Base-by-base conservation (phyloP, 1,140 invertebrate genomes). In the Drosophila repletoides region DNA sequence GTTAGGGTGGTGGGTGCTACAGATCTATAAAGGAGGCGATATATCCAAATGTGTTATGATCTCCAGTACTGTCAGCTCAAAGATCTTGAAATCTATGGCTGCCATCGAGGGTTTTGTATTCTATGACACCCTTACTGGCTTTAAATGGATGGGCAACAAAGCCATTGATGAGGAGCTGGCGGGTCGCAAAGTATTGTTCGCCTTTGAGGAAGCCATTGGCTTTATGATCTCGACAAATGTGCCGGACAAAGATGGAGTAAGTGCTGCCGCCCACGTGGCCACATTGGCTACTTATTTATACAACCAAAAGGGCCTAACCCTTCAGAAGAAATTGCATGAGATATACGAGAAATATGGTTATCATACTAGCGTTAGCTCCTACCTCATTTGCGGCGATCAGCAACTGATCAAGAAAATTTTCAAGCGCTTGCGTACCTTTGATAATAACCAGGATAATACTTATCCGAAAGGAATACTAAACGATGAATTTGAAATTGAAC, bases 101-200 rank as follows among this genome's bases (percentile, higher is more conserved):
- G 92, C 93, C 33, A 92, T 91, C 10, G 95, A 98, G 90, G 97
- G 97, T 14, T 96, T 97, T 72, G 91, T 93, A 74, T 98, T 96
- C 90, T 93, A 95, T 91, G 98, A 99, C 91, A 99, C 98, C 0
- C 92, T 99, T 38, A 99, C 99, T n/a, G 96, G 99, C 0, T 99
- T 99, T 89, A 99, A 99, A 88, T 99, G 98, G 98, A 99, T 99
- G 96, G 98, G 97, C 87, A 99, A 99, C 89, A 93, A 93, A 91
- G 92, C 95, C 0, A 90, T 94, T 24, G 93, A 98, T n/a, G 89
- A 98, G 17, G 90, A 94, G 29, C 90, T 92, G 49, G 79, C 93
- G 38, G 93, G 93, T 2, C 95, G 97, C 80, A 91, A 91, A 0
- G 95, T 99, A 0, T 89, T 99, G 31, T 98, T 99, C 91, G 97